A percentile compares a stretch with the other conserved stretches of the same genome.
Evolutionary conservation across 2,113 vertebrate genomes (phyloP).

Genomic region (Mungos mungo): DNA sequence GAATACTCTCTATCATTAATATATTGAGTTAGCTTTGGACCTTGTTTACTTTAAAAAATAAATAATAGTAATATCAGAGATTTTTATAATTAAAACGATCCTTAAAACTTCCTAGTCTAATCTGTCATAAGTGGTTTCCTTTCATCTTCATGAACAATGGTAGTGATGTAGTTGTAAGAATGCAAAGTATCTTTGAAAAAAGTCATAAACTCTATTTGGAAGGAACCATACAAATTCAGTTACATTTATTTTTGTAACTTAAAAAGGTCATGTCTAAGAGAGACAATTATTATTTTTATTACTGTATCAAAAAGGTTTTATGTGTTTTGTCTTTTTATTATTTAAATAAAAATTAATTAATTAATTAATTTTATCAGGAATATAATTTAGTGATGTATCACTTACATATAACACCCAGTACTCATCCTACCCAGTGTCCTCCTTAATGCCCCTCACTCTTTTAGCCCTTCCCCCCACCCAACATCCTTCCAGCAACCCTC

Average conservation of each 20-base stretch:
- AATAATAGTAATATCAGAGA: background rate
- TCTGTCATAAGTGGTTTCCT: background rate
- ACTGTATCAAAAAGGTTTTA: background rate
- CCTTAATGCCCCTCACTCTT: too few relatives aligned
- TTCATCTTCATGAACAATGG: background rate
- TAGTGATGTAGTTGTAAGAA: background rate
- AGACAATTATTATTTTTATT: background rate
- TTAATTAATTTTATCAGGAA: too few relatives aligned
- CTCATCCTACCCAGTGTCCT: too few relatives aligned
- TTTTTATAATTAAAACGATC: background rate
- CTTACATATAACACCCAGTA: too few relatives aligned
- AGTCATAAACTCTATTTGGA: background rate
- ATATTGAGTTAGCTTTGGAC: background rate
- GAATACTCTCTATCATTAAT: background rate
- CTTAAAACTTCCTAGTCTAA: background rate
- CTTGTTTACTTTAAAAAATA: background rate
- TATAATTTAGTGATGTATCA: too few relatives aligned
- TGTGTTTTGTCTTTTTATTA: background rate
- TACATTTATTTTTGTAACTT: conserved; percentile 2
- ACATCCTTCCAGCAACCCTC: too few relatives aligned
- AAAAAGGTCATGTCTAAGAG: background rate
- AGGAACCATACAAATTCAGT: background rate
- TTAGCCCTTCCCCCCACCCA: too few relatives aligned
- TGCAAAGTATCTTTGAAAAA: background rate
- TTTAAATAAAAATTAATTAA: too few relatives aligned